Evolutionary conservation across 2,888 invertebrate species (phyloP).

Genomic region (Gandaritis pyraliata): DNA sequence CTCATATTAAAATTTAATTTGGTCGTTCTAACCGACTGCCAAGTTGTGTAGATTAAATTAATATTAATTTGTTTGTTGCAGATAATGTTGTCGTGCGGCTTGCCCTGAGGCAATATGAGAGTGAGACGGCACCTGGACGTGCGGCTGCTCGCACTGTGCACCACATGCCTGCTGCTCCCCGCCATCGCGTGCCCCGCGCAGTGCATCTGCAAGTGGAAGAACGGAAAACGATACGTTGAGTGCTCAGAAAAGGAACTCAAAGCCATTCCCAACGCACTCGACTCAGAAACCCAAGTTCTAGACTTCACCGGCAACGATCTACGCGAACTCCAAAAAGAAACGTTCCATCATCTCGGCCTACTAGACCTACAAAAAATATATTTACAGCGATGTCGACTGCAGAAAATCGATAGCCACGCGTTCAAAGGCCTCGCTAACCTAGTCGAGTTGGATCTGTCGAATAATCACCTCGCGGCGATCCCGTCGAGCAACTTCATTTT

Average conservation of each 20-base stretch:
- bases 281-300: conserved; percentile 93
- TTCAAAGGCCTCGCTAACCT: conserved; percentile 94
- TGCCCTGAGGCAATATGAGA: conserved; percentile 78
- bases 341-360: conserved; percentile 90
- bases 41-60: conserved; percentile 5
- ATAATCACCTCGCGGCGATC: conserved; percentile 90
- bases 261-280: conserved; percentile 91
- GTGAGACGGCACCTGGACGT: conserved; percentile 67
- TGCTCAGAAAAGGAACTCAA: conserved; percentile 91
- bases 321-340: conserved; percentile 90
- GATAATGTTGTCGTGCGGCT: conserved; percentile 66
- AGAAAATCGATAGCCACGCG: conserved; percentile 90
- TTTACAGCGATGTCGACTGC: conserved; percentile 90
- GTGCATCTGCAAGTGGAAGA: conserved; percentile 96
- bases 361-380: conserved; percentile 95
- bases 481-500: conserved; percentile 92
- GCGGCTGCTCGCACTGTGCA: conserved; percentile 77
- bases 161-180: conserved; percentile 73
- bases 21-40: too few relatives aligned
- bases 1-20: too few relatives aligned
- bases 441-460: conserved; percentile 94
- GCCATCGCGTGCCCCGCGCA: conserved; percentile 88
- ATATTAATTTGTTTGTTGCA: conserved; percentile 67
- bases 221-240: conserved; percentile 95
- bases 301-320: conserved; percentile 94